Evolutionary conservation across 2,888 invertebrate genomes (phyloP), one percentile per base, ranked within the genome.

Genomic region (Drosophila villosipedis): DNA sequence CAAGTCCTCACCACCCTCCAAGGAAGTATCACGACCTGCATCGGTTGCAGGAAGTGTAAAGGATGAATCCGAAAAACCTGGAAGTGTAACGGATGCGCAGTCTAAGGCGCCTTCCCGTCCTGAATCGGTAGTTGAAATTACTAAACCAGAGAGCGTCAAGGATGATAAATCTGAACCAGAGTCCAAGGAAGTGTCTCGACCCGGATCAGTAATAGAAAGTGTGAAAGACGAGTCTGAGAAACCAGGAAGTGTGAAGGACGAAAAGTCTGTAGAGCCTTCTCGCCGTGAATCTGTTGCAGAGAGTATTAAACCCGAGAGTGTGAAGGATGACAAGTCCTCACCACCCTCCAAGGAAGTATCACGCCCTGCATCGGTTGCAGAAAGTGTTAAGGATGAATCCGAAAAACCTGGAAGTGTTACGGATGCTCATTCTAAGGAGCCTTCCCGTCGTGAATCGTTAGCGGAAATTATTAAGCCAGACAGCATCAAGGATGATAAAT

Each of bases 391-490:
- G 3, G 39, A 19, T 7, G 9, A 6, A 19, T 19, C 39, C 9
- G 39, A 3, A 39, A 39, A 39, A 19, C 39, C 39, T 39, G 39
- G 3, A 7, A 39, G 39, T 4, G 50, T 5, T 3, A 31, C 39
- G 1, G 52, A 52, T n/a, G n/a, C 16, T 2, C 16, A 14, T 0
- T 10, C 72, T 1, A 72, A 80, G 25, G 74, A 81, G 35, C 19
- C 57, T 22, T 91, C 93, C 0, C 91, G 92, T 49, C 92, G 91
- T 3, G 69, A 73, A 5, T 91, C 92, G 1, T 65, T 75, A 16
- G 71, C 58, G 0, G 78, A 30, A 0, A 77, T 68, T 25, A 49
- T 12, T 1, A 62, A 55, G 12, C 25, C 54, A 0, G 77, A 54
- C 1, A 72, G 47, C 25, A 1, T 6, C 0, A 63, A 54, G 6